Evolutionary conservation across 2,113 vertebrate genomes (phyloP).

Genomic region (Galemys pyrenaicus): DNA sequence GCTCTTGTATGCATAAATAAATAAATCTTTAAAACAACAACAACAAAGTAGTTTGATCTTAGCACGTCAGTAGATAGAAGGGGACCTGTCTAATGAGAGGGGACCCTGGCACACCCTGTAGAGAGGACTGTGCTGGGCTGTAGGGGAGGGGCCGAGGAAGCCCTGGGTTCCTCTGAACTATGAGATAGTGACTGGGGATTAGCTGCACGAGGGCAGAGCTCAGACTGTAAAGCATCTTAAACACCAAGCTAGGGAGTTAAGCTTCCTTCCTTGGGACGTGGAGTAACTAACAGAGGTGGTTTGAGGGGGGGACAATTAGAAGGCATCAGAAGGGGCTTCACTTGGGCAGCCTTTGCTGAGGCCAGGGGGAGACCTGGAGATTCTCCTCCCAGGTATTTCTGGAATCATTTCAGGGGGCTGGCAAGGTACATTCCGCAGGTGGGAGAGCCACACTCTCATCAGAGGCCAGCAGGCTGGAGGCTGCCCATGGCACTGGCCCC

Average conservation of each 20-base stretch:
- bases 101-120: fast-evolving
- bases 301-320: background rate
- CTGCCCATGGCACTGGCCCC: too few species aligned
- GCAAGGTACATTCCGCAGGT: background rate
- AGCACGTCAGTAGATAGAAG: background rate
- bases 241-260: background rate
- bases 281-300: background rate
- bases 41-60: background rate
- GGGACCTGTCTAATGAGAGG: background rate
- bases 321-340: background rate
- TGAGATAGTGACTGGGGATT: background rate
- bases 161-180: background rate
- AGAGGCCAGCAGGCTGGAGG: background rate
- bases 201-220: background rate
- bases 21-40: too few species aligned
- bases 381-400: background rate
- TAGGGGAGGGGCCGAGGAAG: too few species aligned
- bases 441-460: background rate
- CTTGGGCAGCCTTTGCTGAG: background rate
- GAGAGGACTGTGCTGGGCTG: background rate
- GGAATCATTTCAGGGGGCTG: background rate
- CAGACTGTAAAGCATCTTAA: background rate
- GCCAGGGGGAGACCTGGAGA: background rate
- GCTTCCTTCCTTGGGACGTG: background rate
- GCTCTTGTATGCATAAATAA: too few species aligned